Conservation (phyloP, 2,797 vertebrate species). For the Betta splendens region DNA sequence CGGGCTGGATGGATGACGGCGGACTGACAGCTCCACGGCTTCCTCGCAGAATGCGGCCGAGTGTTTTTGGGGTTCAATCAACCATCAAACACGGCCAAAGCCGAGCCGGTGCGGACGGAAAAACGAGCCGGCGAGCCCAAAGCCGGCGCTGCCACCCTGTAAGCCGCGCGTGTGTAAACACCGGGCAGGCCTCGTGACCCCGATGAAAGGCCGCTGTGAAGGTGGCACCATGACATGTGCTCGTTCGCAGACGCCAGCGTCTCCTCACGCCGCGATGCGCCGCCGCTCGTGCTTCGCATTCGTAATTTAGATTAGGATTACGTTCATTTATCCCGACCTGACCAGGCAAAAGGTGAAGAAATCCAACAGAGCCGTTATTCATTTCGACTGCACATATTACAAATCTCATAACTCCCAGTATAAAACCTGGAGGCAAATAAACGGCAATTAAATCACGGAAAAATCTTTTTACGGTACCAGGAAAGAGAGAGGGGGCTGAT, state of each 20-base stretch:
- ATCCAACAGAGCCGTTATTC: constrained; percentile 25
- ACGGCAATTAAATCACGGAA: constrained; percentile 62
- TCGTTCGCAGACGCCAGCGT: constrained; percentile 41
- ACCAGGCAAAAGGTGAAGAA: constrained; percentile 10
- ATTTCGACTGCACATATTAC: constrained; percentile 33
- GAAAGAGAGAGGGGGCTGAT: constrained; percentile 46
- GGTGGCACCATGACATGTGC: constrained; percentile 21
- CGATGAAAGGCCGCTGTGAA: constrained; percentile 26
- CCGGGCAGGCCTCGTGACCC: constrained; percentile 24
- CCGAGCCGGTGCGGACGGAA: constrained; percentile 60
- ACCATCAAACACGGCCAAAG: constrained; percentile 78
- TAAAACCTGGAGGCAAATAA: constrained; percentile 46
- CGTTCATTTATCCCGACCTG: constrained; percentile 10
- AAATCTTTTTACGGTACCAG: constrained; percentile 38
- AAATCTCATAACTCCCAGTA: constrained; percentile 36
- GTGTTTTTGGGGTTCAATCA: constrained; percentile 81
- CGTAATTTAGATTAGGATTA: constrained; percentile 12
- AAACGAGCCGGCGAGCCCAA: constrained; percentile 71
- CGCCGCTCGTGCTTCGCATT: constrained; percentile 2
- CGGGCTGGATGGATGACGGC: constrained; percentile 23
- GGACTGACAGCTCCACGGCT: constrained; percentile 66
- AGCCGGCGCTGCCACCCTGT: constrained; percentile 60
- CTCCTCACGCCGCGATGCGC: constrained; percentile 20
- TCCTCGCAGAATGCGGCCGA: constrained; percentile 66
- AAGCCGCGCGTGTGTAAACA: constrained; percentile 57